Conservation (phyloP, 2,113 vertebrate species). For the Lepus europaeus region DNA sequence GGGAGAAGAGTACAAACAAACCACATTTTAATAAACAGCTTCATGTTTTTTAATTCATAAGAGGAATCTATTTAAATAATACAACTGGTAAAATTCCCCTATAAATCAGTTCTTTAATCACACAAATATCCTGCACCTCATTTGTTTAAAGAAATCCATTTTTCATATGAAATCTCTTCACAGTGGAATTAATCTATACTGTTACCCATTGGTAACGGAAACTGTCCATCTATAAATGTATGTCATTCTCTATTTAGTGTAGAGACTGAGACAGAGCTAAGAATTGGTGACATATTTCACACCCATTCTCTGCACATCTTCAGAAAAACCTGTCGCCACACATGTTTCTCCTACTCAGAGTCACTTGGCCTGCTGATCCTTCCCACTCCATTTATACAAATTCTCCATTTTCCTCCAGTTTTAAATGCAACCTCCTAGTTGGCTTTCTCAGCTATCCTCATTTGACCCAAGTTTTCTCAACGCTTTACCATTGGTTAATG, state of each 20-base stretch:
- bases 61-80: constrained; percentile 46
- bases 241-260: neutral
- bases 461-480: neutral
- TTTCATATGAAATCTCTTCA: constrained; percentile 26
- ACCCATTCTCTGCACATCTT: neutral
- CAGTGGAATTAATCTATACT: neutral
- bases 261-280: neutral
- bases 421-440: neutral
- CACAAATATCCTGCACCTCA: constrained; percentile 3
- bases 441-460: neutral
- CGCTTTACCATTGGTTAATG: neutral
- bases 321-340: neutral
- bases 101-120: neutral
- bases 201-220: neutral
- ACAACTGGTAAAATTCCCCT: constrained; percentile 24
- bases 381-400: neutral
- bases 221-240: neutral
- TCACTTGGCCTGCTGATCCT: neutral
- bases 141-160: constrained; percentile 50
- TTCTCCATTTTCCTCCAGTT: neutral
- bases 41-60: constrained; percentile 49
- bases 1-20: neutral
- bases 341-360: neutral
- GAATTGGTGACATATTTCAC: neutral
- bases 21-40: constrained; percentile 49